Conservation (phyloP, 2,888 invertebrate species). For the Caenorhabditis angaria region DNA sequence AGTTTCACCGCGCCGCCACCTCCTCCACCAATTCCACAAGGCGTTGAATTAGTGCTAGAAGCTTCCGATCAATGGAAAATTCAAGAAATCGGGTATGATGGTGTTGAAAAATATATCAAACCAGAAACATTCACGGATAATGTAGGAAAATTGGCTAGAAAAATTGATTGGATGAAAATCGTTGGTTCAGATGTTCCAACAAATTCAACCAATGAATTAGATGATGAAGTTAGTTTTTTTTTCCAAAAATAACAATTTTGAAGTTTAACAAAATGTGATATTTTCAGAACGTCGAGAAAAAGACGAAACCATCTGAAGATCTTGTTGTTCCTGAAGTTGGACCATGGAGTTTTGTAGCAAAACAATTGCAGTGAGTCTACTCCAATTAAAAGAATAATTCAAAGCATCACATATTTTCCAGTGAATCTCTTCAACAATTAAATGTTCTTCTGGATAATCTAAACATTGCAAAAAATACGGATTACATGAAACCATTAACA, state of each 20-base stretch:
- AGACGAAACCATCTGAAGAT: slow-evolving; percentile 25
- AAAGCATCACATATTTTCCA: slow-evolving; percentile 32
- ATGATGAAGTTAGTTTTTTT: slow-evolving; percentile 18
- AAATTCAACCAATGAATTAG: slow-evolving; percentile 22
- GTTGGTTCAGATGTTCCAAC: slow-evolving; percentile 45
- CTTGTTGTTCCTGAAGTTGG: slow-evolving; percentile 62
- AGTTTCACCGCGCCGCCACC: background rate
- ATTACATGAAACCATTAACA: slow-evolving; percentile 55
- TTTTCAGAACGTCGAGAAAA: slow-evolving; percentile 20
- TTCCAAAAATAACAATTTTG: background rate
- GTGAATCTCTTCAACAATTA: slow-evolving; percentile 65
- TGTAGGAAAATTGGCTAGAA: slow-evolving; percentile 57
- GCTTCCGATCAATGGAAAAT: slow-evolving; percentile 64
- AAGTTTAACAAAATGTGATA: background rate
- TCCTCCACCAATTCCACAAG: slow-evolving; percentile 16
- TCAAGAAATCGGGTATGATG: slow-evolving; percentile 66
- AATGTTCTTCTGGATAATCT: slow-evolving; percentile 65
- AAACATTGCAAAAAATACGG: slow-evolving; percentile 52
- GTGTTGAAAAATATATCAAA: slow-evolving; percentile 61
- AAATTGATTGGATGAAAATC: slow-evolving; percentile 63
- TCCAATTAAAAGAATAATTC: background rate
- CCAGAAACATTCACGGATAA: slow-evolving; percentile 63
- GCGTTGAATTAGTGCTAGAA: slow-evolving; percentile 44
- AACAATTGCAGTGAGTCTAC: slow-evolving; percentile 61
- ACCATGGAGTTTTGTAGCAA: slow-evolving; percentile 70